phyloP scores from a whole-genome alignment of 2,113 vertebrate species.

The Lampris megalopsis region DNA sequence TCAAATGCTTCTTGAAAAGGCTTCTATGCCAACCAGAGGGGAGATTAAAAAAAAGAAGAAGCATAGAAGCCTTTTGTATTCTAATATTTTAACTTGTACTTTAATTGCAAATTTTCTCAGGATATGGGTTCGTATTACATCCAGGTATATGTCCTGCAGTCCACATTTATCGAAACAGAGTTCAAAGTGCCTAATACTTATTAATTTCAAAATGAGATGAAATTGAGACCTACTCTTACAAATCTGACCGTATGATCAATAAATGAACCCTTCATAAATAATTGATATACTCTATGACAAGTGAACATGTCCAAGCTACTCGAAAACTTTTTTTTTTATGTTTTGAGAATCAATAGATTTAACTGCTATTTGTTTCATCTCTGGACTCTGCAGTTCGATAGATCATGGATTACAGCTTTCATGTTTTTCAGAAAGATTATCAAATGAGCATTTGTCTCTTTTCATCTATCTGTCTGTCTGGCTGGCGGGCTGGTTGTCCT shows the following conservation, averaged over 20 bases:
- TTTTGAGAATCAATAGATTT: not conserved
- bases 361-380: not conserved
- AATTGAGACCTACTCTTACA: no score
- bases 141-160: no score
- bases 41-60: slow-evolving; percentile 10
- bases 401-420: not conserved
- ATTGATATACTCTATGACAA: not conserved
- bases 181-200: no score
- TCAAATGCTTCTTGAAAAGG: slow-evolving; percentile 44
- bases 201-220: no score
- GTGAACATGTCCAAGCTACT: not conserved
- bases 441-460: not conserved
- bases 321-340: not conserved
- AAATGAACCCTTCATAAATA: no score
- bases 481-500: not conserved
- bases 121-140: no score
- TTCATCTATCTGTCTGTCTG: no score
- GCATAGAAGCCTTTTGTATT: slow-evolving; percentile 20
- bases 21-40: slow-evolving; percentile 12
- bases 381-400: not conserved
- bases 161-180: no score
- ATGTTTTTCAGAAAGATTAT: not conserved
- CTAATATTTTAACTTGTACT: slow-evolving; percentile 10
- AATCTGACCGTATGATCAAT: no score
- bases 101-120: no score